Evolutionary conservation across 2,797 vertebrate species (phyloP), one percentile per base, ranked within the genome.

Genomic region (Pseudochromis fuscus): DNA sequence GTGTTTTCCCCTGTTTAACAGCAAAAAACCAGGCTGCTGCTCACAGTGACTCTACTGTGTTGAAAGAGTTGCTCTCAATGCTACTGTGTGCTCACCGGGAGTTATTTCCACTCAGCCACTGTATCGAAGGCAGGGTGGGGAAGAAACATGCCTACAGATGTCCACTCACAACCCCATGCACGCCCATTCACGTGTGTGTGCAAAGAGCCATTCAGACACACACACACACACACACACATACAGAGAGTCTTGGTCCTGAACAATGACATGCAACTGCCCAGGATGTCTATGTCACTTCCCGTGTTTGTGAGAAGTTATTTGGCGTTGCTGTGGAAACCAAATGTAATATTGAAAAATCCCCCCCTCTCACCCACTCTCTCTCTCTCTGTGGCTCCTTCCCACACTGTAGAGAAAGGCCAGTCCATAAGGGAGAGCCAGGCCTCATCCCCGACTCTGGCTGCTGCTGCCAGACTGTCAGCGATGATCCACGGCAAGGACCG

Each of bases 401-500:
- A 88, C 64, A 58, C 81, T 89, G 31, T 76, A 98, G 97, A 94
- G 69, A 95, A 95, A 88, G 93, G 88, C 67, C 93, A 94, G 85
- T 95, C 88, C 53, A 88, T 94, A 48, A 94, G 91, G 83, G 95
- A 94, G 74, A 83, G 91, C 63, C 94, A 93, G 87, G 82, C 89
- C 74, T 77, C 78, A 3, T 92, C 95, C 27, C 87, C 90, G 0
- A 94, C 95, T 24, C 73, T 88, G 40, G 93, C 94, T 53, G 90
- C 94, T 35, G 86, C 93, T 64, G 78, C 91, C 79, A 92, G 81
- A 77, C 91, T 95, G 68, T 94, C 95, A 44, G 91, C 94, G 16
- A 87, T 96, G 94, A 91, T 96, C 62, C 96, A 95, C 49, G 95
- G 95, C 66, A 95, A 87, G 45, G 96, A 95, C 83, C 91, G 84